Percentiles rank a stretch among this genome's conserved stretches.
Evolutionary conservation across 2,113 vertebrate species (phyloP).

Genomic region (Corvus cornix): DNA sequence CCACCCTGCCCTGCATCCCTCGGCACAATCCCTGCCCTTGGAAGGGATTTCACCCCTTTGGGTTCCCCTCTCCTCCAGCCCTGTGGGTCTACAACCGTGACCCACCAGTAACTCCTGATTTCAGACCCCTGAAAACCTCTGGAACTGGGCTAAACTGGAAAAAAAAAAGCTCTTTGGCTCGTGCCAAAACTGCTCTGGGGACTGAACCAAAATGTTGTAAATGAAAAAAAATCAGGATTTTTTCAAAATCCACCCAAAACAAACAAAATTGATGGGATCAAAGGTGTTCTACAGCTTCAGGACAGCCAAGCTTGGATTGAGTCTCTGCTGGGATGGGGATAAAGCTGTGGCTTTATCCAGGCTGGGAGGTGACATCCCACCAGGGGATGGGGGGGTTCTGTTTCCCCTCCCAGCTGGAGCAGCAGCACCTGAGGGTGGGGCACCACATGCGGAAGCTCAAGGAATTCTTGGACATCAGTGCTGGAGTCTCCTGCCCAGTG

Average conservation of each 20-base stretch:
- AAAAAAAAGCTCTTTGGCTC: neutral
- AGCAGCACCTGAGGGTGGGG: accelerated
- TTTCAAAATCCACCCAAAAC: neutral
- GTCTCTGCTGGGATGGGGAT: neutral
- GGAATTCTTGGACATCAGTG: neutral
- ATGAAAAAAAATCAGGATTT: neutral
- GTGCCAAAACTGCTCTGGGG: neutral
- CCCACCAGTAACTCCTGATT: neutral
- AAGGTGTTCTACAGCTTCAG: neutral
- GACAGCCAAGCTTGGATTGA: neutral
- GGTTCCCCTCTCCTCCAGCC: neutral
- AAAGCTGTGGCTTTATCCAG: too few species aligned
- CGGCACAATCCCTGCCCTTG: accelerated
- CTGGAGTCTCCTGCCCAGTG: neutral
- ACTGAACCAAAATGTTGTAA: accelerated
- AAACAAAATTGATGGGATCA: neutral
- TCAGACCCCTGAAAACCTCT: neutral
- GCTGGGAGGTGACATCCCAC: accelerated
- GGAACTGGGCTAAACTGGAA: neutral
- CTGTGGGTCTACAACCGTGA: accelerated
- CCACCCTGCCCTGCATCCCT: neutral
- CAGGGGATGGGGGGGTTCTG: accelerated
- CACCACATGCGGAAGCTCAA: accelerated
- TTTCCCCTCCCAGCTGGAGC: neutral
- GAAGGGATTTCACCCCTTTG: neutral